Evolutionary conservation across 2,797 vertebrate species (phyloP), one percentile per base, ranked within the genome.

Genomic region (Potorous gilbertii): DNA sequence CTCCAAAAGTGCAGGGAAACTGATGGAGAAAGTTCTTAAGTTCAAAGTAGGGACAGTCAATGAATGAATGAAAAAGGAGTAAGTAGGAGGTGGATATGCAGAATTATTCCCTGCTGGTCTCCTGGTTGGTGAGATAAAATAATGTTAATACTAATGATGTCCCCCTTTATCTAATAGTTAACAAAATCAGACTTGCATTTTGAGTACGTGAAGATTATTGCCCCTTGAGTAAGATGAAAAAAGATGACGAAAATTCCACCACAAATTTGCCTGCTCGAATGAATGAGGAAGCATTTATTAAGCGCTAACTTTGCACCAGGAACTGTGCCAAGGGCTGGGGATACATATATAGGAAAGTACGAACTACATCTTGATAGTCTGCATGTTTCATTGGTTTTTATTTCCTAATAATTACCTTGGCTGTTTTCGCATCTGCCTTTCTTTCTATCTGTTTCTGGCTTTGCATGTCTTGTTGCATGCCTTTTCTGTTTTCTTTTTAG

Each of bases 301-400:
- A 34, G 31, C 4, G 0, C 12, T 34, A 34, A 34, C 59, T 62
- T 34, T 18, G 14, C n/a, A 14, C 4, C 59, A 66, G 31, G 34
- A 31, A 66, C 13, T 18, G 4, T 14, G 62, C 62, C 34, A 66
- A 66, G 3, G 34, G 31, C 14, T 66, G 4, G 31, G 31, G 59
- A 13, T n/a, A 14, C 31, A 66, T 16, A n/a, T 34, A 66, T 14
- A 66, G 34, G 34, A 66, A 66, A 66, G 34, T 14, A 66, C 34
- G 16, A 66, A 66, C 5, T 5, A 0, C 0, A 0, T 29, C 21
- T n/a, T 18, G 1, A 52, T 27, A 59, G 74, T 1, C 2, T 46
- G 14, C 13, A 12, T 5, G 16, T 2, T 34, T 11, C 2, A 10
- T 54, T 3, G 0, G 0, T 0, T 1, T 16, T 55, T 56, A 28